Conservation (phyloP, 1,140 invertebrate species). For the Sweltsa coloradensis region DNA sequence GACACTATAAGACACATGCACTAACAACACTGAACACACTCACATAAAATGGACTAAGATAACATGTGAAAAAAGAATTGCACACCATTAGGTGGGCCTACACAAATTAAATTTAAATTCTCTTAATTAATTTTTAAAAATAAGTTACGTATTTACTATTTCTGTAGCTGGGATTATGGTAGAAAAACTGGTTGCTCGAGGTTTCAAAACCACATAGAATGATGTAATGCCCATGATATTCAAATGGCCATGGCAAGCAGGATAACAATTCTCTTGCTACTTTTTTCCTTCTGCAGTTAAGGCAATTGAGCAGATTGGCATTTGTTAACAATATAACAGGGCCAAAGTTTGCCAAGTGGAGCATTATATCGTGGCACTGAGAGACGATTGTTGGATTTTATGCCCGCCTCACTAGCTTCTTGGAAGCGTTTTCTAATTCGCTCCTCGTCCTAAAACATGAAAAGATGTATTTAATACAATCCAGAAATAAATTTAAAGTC, state of each 20-base stretch:
- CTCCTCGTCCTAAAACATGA: slow-evolving; percentile 38
- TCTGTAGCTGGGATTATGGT: slow-evolving; percentile 43
- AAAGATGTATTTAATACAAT: neutral
- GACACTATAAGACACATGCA: too few relatives aligned
- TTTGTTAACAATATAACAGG: slow-evolving; percentile 54
- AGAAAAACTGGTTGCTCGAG: slow-evolving; percentile 34
- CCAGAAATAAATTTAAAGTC: slow-evolving; percentile 4
- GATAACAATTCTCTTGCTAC: slow-evolving; percentile 35
- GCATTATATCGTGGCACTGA: slow-evolving; percentile 38
- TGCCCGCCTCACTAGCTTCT: slow-evolving; percentile 36
- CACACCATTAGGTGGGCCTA: too few relatives aligned
- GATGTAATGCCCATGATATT: slow-evolving; percentile 40
- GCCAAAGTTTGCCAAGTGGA: slow-evolving; percentile 41
- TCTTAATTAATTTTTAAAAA: neutral
- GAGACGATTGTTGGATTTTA: slow-evolving; percentile 38
- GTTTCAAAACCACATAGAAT: slow-evolving; percentile 44
- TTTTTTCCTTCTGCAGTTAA: slow-evolving; percentile 44
- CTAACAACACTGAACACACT: too few relatives aligned
- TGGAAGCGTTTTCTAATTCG: slow-evolving; percentile 46
- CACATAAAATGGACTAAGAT: too few relatives aligned
- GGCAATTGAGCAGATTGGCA: slow-evolving; percentile 46
- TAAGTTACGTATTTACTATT: slow-evolving; percentile 32
- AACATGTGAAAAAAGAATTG: too few relatives aligned
- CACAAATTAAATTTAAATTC: too few relatives aligned
- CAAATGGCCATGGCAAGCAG: slow-evolving; percentile 28